phyloP scores from a whole-genome alignment of 1,140 invertebrate genomes.

The Acyrthosiphon pisum region DNA sequence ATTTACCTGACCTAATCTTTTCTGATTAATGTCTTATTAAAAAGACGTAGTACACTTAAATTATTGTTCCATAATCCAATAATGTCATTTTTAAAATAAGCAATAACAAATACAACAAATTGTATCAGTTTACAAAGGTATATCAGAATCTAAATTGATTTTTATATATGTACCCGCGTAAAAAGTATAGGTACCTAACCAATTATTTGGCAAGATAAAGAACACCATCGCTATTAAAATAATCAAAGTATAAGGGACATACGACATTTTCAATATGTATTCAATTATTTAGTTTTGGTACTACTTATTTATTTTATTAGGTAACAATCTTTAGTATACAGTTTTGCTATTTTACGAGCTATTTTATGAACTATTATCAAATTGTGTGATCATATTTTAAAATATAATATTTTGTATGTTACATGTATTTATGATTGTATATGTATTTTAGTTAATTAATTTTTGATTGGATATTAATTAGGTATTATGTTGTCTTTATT shows the following conservation, averaged over 20 bases:
- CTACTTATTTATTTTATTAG: not conserved
- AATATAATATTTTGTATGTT: not conserved
- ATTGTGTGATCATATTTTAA: not conserved
- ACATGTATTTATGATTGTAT: not conserved
- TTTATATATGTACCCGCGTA: not conserved
- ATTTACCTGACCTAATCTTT: not conserved
- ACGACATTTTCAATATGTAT: not conserved
- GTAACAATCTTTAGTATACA: not conserved
- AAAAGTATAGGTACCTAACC: not conserved
- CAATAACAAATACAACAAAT: not conserved
- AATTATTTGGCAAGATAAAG: not conserved
- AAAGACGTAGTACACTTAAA: not conserved
- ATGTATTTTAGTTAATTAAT: not conserved
- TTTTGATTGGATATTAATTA: not conserved
- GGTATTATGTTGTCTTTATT: not conserved
- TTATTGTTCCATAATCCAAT: not conserved
- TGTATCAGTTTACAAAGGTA: not conserved
- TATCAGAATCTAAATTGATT: not conserved
- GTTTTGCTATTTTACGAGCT: not conserved
- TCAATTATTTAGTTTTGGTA: not conserved
- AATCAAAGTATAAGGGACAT: not conserved
- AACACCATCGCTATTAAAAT: not conserved
- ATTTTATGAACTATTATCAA: not conserved
- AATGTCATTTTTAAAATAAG: not conserved
- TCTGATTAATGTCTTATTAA: not conserved